Percentiles rank a stretch among this genome's conserved stretches.
These are phyloP conservation scores for Calcarius lapponicus DNA, from an alignment of 2,797 vertebrate genomes.

Conservation along the genomic window DNA sequence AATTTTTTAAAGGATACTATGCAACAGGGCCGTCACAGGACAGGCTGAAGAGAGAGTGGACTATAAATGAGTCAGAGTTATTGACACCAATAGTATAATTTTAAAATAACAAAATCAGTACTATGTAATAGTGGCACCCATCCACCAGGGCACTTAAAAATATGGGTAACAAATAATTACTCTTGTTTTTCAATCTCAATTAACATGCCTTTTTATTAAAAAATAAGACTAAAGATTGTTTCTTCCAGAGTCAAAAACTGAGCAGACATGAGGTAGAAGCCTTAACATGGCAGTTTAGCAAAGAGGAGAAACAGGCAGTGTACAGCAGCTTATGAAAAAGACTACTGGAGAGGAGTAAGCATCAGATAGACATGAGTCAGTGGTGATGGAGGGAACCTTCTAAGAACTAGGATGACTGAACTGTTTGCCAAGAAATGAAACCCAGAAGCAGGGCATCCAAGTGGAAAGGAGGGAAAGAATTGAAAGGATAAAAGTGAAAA, in stretches of 20 bases:
- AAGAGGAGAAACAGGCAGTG: background rate
- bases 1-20: background rate
- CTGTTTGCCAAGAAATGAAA: background rate
- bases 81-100: background rate
- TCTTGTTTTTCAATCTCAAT: background rate
- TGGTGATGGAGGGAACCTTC: background rate
- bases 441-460: background rate
- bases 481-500: background rate
- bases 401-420: background rate
- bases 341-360: background rate
- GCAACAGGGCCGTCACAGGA: background rate
- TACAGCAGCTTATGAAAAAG: background rate
- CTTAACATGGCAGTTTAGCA: accelerated
- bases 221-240: background rate
- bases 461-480: background rate
- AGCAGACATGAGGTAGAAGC: background rate
- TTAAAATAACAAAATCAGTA: background rate
- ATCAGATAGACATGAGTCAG: background rate
- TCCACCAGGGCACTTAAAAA: background rate
- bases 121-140: background rate
- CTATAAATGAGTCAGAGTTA: background rate
- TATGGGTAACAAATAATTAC: background rate
- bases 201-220: background rate
- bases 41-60: background rate
- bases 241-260: background rate